Conservation (phyloP, 2,797 vertebrate genomes). For the Denticeps clupeoides region DNA sequence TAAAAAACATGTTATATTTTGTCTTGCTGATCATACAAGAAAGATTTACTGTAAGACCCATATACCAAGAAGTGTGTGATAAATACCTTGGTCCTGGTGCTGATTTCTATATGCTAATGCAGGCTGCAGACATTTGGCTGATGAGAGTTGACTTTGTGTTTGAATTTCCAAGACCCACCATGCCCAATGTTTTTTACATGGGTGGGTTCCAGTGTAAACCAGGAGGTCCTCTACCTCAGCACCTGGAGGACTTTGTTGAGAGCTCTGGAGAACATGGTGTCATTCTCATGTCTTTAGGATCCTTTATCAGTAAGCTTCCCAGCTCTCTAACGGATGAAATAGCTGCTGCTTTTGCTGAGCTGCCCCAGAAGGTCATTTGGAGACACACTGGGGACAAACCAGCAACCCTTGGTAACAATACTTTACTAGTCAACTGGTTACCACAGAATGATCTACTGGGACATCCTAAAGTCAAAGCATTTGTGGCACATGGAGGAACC, state of each 20-base stretch:
- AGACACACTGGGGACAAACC: too few species aligned
- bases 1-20: slow-evolving; percentile 5
- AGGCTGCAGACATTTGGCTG: too few species aligned
- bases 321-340: too few species aligned
- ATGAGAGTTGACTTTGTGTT: slow-evolving; percentile 41
- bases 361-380: too few species aligned
- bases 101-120: too few species aligned
- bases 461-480: too few species aligned
- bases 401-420: too few species aligned
- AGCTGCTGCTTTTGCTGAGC: too few species aligned
- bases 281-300: slow-evolving; percentile 35
- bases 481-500: too few species aligned
- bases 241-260: slow-evolving; percentile 24
- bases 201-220: slow-evolving; percentile 32
- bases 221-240: slow-evolving; percentile 18
- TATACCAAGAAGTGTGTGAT: slow-evolving; percentile 39
- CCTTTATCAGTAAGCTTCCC: slow-evolving; percentile 15
- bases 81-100: too few species aligned
- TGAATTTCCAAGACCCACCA: slow-evolving; percentile 32
- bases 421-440: too few species aligned
- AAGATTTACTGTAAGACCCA: background rate
- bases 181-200: slow-evolving; percentile 36
- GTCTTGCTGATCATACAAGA: background rate
- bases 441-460: too few species aligned
- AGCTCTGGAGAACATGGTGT: slow-evolving; percentile 25